Evolutionary conservation across 2,797 vertebrate species (phyloP).

Genomic region (Dromococcyx pavoninus): DNA sequence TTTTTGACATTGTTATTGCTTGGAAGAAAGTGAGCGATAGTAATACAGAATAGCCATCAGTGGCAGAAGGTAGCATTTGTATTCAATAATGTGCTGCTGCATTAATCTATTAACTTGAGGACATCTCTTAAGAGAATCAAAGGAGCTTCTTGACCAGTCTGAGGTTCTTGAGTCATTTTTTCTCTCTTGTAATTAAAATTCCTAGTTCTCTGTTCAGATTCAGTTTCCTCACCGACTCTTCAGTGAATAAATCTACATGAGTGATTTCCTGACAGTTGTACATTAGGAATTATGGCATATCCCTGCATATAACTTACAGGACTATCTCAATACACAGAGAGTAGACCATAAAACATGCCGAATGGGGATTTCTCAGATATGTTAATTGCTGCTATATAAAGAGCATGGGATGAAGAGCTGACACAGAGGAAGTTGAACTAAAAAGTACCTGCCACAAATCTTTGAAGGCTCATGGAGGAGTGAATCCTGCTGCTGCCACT

Average conservation of each 20-base stretch:
- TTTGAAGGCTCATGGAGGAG: not conserved
- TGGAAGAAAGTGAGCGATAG: slow-evolving; percentile 6
- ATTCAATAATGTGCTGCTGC: not conserved
- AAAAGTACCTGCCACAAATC: slow-evolving; percentile 44
- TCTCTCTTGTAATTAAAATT: slow-evolving; percentile 54
- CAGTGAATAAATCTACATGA: slow-evolving; percentile 63
- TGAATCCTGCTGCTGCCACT: not conserved
- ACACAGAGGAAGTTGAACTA: slow-evolving; percentile 28
- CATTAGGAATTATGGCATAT: slow-evolving; percentile 63
- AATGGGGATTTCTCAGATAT: slow-evolving; percentile 63
- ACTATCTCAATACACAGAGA: slow-evolving; percentile 43
- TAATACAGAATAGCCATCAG: not conserved
- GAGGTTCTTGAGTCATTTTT: slow-evolving; percentile 32
- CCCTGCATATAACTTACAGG: slow-evolving; percentile 58
- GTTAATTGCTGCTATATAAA: slow-evolving; percentile 64
- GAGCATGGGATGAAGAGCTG: slow-evolving; percentile 12
- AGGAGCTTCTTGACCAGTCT: slow-evolving; percentile 51
- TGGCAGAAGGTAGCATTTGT: slow-evolving; percentile 10
- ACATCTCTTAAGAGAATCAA: slow-evolving; percentile 4
- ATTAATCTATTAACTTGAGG: slow-evolving; percentile 8
- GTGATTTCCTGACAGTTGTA: slow-evolving; percentile 66
- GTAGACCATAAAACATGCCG: slow-evolving; percentile 50
- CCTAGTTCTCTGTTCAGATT: slow-evolving; percentile 48
- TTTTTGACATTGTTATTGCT: not conserved
- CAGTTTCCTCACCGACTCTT: slow-evolving; percentile 46